Conservation (phyloP, 2,888 invertebrate genomes). For the Drosophila tanythrix region DNA sequence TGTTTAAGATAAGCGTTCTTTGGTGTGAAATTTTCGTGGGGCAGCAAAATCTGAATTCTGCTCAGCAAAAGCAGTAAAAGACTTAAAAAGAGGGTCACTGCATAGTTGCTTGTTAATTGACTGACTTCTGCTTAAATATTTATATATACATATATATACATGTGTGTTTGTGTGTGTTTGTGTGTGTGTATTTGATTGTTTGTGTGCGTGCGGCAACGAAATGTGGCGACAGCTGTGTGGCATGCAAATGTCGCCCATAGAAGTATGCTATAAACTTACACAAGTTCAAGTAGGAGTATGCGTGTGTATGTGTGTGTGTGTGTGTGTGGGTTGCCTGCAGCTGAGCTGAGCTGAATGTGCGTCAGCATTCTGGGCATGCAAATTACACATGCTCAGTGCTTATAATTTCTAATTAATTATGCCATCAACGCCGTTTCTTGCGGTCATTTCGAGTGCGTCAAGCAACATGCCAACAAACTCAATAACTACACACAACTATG, state of each 20-base stretch:
- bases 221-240: constrained; percentile 52
- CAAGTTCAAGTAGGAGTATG: neutral
- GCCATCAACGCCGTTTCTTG: constrained; percentile 71
- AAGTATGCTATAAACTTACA: constrained; percentile 31
- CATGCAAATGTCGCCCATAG: constrained; percentile 40
- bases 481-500: constrained; percentile 9
- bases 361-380: constrained; percentile 58
- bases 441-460: constrained; percentile 45
- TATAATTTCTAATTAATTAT: constrained; percentile 83
- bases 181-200: neutral
- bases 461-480: constrained; percentile 26
- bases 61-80: neutral
- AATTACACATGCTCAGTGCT: constrained; percentile 70
- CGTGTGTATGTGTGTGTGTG: neutral
- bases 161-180: neutral
- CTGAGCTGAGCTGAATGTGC: constrained; percentile 19
- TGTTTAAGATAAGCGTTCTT: neutral
- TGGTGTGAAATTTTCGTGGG: neutral
- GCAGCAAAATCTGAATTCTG: neutral
- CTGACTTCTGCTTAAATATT: constrained; percentile 5
- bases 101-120: constrained; percentile 42
- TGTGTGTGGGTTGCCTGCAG: constrained; percentile 16
- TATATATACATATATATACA: neutral
- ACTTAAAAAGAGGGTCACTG: neutral
- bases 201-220: constrained; percentile 29